Percentiles rank a stretch among this genome's conserved stretches.
These are phyloP conservation scores for Drosophila takahashii DNA, from an alignment of 1,140 invertebrate genomes.

Conservation along the genomic window DNA sequence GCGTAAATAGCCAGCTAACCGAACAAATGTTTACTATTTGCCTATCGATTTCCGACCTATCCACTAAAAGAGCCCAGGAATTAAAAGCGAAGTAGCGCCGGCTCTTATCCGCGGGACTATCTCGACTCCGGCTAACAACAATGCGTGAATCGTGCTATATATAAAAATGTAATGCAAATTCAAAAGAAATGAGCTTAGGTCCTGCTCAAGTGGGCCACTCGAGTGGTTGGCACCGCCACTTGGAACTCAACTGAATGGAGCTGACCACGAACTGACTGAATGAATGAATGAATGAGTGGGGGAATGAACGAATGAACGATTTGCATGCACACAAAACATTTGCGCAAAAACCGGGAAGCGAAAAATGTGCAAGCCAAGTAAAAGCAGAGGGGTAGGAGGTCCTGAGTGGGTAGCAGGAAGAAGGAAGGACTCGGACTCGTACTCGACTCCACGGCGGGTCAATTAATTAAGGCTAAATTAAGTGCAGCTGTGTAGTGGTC, in stretches of 20 bases:
- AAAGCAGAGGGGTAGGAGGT: neutral
- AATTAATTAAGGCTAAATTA: conserved; percentile 83
- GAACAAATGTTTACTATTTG: conserved; percentile 33
- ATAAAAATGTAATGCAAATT: conserved; percentile 51
- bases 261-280: conserved; percentile 56
- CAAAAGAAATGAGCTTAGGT: conserved; percentile 59
- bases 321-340: conserved; percentile 82
- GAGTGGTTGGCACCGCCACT: conserved; percentile 49
- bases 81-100: neutral
- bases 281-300: conserved; percentile 36
- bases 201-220: conserved; percentile 71
- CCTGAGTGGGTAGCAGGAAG: conserved; percentile 7
- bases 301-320: conserved; percentile 60
- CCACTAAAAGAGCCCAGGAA: neutral
- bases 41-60: conserved; percentile 38
- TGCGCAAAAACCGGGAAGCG: conserved; percentile 49
- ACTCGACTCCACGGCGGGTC: conserved; percentile 73
- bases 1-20: conserved; percentile 28
- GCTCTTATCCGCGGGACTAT: conserved; percentile 20
- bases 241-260: conserved; percentile 66
- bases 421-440: conserved; percentile 59
- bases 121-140: neutral
- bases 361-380: conserved; percentile 37
- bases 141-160: neutral
- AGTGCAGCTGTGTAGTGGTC: conserved; percentile 67